Evolutionary conservation across 1,140 invertebrate species (phyloP), one percentile per base, ranked within the genome.

Genomic region (Drosophila suzukii): DNA sequence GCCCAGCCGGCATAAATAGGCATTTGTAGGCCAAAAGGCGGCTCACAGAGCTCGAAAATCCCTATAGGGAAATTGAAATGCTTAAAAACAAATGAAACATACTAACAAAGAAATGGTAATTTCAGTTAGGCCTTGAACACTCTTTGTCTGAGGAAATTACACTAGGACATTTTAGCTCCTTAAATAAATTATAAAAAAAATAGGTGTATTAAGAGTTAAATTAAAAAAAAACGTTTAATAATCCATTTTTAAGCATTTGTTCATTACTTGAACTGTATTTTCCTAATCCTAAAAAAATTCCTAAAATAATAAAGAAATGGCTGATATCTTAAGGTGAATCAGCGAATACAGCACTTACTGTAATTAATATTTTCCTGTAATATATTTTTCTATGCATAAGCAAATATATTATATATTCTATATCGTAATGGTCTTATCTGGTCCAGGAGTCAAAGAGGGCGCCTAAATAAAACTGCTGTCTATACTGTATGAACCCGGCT

Each of bases 71-170:
- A 79, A 83, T 83, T 83, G 75, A 86, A 86, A 76, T 76, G 83
- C 63, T 86, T 86, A 86, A 86, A 86, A 86, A 86, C 83, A 88
- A 86, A 88, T 88, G 83, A 74, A 85, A 85, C 57, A 59, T 17
- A 55, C 60, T 49, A 17, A 54, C 46, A 74, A 34, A 53, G 46
- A 34, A 55, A 75, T 50, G 47, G 24, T 41, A 59, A 39, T 43
- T 51, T 56, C 38, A 17, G 30, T 32, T 36, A 49, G 43, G 46
- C 13, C n/a, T 13, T 32, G 61, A 36, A 39, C 20, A 34, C 59
- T 34, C 8, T 67, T 60, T 41, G 56, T 32, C 2, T 1, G 6
- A 47, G 50, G 38, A 30, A 57, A 6, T 27, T 49, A 49, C 24
- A 49, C 46, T 30, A n/a, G 12, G 6, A 49, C 27, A 46, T 24